Percentiles rank a stretch among this genome's conserved stretches.
phyloP scores from a whole-genome alignment of 2,113 vertebrate genomes.

The Salminus brasiliensis region DNA sequence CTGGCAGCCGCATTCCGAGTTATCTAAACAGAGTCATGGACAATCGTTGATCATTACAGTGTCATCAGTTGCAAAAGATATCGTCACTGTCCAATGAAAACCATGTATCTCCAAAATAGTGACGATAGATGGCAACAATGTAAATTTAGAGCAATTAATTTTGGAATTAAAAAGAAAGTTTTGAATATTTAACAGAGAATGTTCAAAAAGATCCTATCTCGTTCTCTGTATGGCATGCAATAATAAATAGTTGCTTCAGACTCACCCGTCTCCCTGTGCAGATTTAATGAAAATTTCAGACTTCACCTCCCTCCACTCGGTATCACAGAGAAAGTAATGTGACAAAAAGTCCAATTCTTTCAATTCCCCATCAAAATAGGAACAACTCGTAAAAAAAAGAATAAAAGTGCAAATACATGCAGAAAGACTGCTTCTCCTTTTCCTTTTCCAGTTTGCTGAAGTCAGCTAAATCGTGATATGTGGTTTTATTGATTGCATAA shows the following conservation, averaged over 20 bases:
- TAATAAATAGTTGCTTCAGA: neutral
- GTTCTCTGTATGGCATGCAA: neutral
- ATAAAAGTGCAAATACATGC: slow-evolving; percentile 24
- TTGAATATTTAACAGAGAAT: too few species aligned
- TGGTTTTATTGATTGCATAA: neutral
- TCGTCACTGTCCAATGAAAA: too few species aligned
- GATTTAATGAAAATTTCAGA: slow-evolving; percentile 2
- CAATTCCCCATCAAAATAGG: slow-evolving; percentile 44
- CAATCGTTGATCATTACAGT: too few species aligned
- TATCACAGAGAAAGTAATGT: slow-evolving; percentile 1
- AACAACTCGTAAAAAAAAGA: slow-evolving; percentile 7
- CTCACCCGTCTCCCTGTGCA: slow-evolving; percentile 38
- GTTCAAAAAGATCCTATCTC: neutral
- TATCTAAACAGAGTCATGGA: slow-evolving; percentile 13
- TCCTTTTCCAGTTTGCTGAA: neutral
- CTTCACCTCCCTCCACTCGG: slow-evolving; percentile 11
- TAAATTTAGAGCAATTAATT: too few species aligned
- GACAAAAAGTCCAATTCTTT: slow-evolving; percentile 32
- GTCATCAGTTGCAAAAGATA: too few species aligned
- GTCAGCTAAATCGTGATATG: slow-evolving; percentile 9
- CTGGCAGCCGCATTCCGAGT: slow-evolving; percentile 34
- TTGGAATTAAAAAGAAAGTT: too few species aligned
- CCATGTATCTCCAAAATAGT: too few species aligned
- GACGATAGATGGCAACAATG: too few species aligned
- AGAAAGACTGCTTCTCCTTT: slow-evolving; percentile 35